phyloP scores from a whole-genome alignment of 2,888 invertebrate genomes.

The Phengaris arion region DNA sequence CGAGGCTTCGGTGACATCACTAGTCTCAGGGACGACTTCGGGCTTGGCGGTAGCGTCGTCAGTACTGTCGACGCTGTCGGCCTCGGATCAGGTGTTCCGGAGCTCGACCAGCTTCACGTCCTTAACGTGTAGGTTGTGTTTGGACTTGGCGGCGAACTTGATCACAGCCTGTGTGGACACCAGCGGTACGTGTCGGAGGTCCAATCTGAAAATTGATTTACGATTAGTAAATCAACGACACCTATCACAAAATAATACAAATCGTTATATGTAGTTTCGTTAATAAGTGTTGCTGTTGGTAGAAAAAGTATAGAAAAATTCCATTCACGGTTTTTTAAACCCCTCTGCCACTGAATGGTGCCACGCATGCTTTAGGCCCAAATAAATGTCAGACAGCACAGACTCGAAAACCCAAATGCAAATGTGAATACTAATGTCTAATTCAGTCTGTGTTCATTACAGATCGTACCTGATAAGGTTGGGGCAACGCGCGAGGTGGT shows the following conservation, averaged over 20 bases:
- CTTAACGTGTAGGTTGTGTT: slow-evolving; percentile 88
- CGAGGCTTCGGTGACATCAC: not conserved
- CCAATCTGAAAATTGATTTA: slow-evolving; percentile 68
- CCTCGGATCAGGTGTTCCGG: slow-evolving; percentile 71
- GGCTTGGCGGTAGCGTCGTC: not conserved
- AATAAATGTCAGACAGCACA: no score
- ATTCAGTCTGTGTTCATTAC: no score
- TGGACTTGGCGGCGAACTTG: slow-evolving; percentile 89
- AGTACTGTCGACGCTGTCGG: slow-evolving; percentile 37
- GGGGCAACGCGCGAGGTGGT: slow-evolving; percentile 88
- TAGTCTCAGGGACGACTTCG: not conserved
- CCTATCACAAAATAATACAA: no score
- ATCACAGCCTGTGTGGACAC: slow-evolving; percentile 90
- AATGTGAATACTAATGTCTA: no score
- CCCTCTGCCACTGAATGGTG: no score
- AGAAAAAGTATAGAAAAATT: no score
- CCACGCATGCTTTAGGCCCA: no score
- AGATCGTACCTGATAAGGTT: slow-evolving; percentile 76
- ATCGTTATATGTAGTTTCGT: no score
- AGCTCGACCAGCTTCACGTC: slow-evolving; percentile 88
- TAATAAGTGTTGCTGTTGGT: no score
- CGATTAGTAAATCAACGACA: not conserved
- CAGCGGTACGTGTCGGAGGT: slow-evolving; percentile 88
- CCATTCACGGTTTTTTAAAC: no score
- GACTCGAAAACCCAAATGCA: no score